phyloP scores from a whole-genome alignment of 2,113 vertebrate genomes.

The Amphiprion percula region DNA sequence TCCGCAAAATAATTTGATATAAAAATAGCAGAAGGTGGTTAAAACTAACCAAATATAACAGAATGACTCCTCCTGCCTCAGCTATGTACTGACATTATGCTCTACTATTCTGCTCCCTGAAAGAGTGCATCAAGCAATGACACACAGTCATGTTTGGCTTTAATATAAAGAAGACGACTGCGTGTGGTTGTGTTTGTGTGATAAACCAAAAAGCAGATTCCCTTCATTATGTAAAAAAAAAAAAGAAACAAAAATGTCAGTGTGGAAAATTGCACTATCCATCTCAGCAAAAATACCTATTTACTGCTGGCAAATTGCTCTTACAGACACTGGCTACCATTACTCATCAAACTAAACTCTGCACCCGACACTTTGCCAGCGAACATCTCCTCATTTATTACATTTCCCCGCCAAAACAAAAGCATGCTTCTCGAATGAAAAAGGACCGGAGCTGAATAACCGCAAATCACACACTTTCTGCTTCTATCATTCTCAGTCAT shows the following conservation, averaged over 20 bases:
- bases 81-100: not conserved
- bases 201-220: not conserved
- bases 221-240: not conserved
- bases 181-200: slow-evolving; percentile 10
- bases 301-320: slow-evolving; percentile 32
- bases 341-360: slow-evolving; percentile 39
- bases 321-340: slow-evolving; percentile 26
- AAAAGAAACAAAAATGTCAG: slow-evolving; percentile 2
- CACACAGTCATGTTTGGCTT: not conserved
- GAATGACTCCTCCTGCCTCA: not conserved
- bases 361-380: slow-evolving; percentile 20
- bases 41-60: no score
- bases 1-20: not conserved
- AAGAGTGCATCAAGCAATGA: not conserved
- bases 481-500: not conserved
- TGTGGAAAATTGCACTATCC: slow-evolving; percentile 24
- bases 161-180: not conserved
- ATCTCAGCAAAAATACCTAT: slow-evolving; percentile 36
- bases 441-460: slow-evolving; percentile 9
- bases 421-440: slow-evolving; percentile 6
- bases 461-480: not conserved
- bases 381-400: slow-evolving; percentile 22
- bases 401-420: slow-evolving; percentile 2
- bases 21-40: not conserved
- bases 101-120: not conserved